phyloP scores from a whole-genome alignment of 2,797 vertebrate genomes.

The Jordanella pulchra region DNA sequence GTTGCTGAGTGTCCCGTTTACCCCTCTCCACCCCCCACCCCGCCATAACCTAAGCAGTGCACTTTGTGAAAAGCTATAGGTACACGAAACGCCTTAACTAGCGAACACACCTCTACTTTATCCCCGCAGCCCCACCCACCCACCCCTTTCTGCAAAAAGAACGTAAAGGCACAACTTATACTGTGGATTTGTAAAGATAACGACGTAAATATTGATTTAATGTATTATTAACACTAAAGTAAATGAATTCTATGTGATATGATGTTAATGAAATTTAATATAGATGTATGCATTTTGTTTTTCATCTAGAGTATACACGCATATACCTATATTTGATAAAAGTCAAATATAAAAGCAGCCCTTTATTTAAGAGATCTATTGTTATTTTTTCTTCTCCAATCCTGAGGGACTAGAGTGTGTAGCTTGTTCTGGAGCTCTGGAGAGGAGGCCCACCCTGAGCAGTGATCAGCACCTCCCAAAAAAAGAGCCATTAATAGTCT shows the following conservation, averaged over 20 bases:
- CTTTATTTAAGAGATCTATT: conserved; percentile 68
- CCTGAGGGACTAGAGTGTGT: conserved; percentile 51
- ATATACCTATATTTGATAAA: conserved; percentile 79
- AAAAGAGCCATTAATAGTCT: conserved; percentile 6
- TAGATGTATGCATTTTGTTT: conserved; percentile 74
- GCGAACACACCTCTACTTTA: conserved; percentile 66
- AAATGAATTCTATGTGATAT: conserved; percentile 69
- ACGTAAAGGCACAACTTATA: conserved; percentile 72
- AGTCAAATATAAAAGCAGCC: conserved; percentile 69
- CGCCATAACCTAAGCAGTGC: conserved; percentile 59
- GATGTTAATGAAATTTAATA: conserved; percentile 72
- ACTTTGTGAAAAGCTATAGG: conserved; percentile 80
- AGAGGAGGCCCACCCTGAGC: conserved; percentile 41
- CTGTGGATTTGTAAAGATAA: conserved; percentile 76
- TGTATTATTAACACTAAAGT: conserved; percentile 68
- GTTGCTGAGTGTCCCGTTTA: conserved; percentile 50
- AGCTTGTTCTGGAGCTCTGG: conserved; percentile 44
- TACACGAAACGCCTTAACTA: conserved; percentile 82
- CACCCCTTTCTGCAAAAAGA: conserved; percentile 59
- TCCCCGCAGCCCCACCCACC: conserved; percentile 23
- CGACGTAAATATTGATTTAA: conserved; percentile 55
- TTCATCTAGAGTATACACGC: conserved; percentile 69
- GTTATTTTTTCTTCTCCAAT: conserved; percentile 54
- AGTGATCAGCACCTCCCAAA: conserved; percentile 20
- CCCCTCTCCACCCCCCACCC: not conserved